A percentile compares a stretch with the other conserved stretches of the same genome.
phyloP scores from a whole-genome alignment of 2,113 vertebrate species.

The Danio rerio region DNA sequence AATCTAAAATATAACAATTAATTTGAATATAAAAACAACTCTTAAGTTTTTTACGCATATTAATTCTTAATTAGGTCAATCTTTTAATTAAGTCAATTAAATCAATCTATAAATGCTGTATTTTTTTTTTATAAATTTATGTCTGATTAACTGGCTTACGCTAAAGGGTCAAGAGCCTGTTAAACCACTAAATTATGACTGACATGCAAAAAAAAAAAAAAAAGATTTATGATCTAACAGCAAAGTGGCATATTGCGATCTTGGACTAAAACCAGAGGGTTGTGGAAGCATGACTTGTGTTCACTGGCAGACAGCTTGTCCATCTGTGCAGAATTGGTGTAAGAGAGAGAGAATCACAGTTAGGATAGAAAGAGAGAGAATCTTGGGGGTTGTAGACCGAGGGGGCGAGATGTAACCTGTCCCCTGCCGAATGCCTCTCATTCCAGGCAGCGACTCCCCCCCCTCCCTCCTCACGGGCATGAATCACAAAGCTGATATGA shows the following conservation, averaged over 20 bases:
- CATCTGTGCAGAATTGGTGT: constrained; percentile 27
- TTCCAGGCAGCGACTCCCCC: constrained; percentile 57
- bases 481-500: constrained; percentile 66
- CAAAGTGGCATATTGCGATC: constrained; percentile 43
- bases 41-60: no score
- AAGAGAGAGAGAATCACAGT: constrained; percentile 5
- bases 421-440: constrained; percentile 67
- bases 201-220: background rate
- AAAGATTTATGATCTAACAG: constrained; percentile 4
- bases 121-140: background rate
- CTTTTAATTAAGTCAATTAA: no score
- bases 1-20: no score
- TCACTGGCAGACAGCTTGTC: constrained; percentile 55
- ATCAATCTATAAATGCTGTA: background rate
- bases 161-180: background rate
- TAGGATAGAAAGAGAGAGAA: constrained; percentile 38
- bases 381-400: constrained; percentile 28
- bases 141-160: background rate
- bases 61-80: no score
- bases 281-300: constrained; percentile 43
- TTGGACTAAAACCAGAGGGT: constrained; percentile 52
- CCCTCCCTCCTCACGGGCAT: constrained; percentile 46
- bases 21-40: no score
- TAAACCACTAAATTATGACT: constrained; percentile 1
- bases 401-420: constrained; percentile 66